These are phyloP conservation scores for Brachymystax lenok DNA, from an alignment of 2,797 vertebrate species.

Conservation along the genomic window DNA sequence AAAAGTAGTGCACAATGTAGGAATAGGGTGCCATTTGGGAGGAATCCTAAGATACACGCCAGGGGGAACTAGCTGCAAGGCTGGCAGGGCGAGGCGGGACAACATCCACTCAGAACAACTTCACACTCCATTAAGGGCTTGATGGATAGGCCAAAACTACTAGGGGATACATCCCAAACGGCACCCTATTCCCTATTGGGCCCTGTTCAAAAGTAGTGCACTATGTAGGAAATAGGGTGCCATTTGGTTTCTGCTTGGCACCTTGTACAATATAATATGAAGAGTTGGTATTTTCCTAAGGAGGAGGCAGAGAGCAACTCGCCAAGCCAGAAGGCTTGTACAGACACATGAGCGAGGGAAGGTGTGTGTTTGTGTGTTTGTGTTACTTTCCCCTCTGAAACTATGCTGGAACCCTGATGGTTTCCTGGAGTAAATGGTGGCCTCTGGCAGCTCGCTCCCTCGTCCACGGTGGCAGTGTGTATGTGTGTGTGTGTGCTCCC, in stretches of 20 bases:
- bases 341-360: conserved; percentile 18
- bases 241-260: conserved; percentile 22
- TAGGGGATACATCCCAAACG: conserved; percentile 7
- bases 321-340: conserved; percentile 20
- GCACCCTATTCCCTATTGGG: background rate
- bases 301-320: conserved; percentile 23
- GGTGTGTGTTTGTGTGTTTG: background rate
- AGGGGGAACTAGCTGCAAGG: conserved; percentile 22
- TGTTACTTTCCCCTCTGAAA: conserved; percentile 24
- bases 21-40: background rate
- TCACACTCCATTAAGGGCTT: conserved; percentile 59
- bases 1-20: background rate
- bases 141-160: conserved; percentile 45
- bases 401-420: conserved; percentile 38
- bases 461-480: conserved; percentile 43
- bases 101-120: conserved; percentile 48
- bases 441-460: conserved; percentile 55
- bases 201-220: background rate
- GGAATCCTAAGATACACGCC: background rate
- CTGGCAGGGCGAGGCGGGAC: conserved; percentile 8
- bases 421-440: conserved; percentile 62
- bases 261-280: conserved; percentile 26
- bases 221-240: background rate
- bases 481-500: conserved; percentile 3
- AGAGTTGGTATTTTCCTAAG: conserved; percentile 41